Evolutionary conservation across 2,797 vertebrate genomes (phyloP).

Genomic region (Malacoctenus gilli): DNA sequence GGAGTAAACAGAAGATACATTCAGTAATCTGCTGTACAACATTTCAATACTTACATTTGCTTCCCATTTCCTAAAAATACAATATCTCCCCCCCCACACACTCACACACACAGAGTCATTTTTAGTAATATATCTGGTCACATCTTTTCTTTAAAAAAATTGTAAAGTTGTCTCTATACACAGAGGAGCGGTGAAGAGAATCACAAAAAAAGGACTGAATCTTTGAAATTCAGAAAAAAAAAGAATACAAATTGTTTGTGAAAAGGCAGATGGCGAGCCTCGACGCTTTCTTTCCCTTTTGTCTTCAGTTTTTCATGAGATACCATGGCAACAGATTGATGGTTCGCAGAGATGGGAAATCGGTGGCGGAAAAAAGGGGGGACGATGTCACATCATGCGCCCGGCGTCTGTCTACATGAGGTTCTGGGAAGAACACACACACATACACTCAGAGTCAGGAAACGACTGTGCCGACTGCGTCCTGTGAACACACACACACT

Average conservation of each 20-base stretch:
- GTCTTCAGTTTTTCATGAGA: constrained; percentile 58
- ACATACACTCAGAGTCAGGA: constrained; percentile 20
- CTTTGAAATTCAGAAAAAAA: constrained; percentile 47
- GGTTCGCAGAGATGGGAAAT: constrained; percentile 54
- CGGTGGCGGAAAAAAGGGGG: constrained; percentile 33
- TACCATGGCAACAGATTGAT: constrained; percentile 70
- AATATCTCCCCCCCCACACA: constrained; percentile 30
- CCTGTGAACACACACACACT: no score
- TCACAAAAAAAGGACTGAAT: constrained; percentile 58
- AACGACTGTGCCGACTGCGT: no score
- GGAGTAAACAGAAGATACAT: constrained; percentile 82
- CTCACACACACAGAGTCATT: constrained; percentile 40
- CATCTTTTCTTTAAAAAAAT: constrained; percentile 65
- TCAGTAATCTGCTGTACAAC: constrained; percentile 80
- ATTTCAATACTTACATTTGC: constrained; percentile 48
- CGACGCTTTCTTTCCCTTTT: constrained; percentile 53
- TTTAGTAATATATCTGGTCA: constrained; percentile 49
- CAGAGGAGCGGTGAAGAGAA: constrained; percentile 37
- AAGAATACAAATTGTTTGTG: constrained; percentile 51
- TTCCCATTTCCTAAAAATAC: constrained; percentile 74
- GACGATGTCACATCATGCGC: constrained; percentile 41
- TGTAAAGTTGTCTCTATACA: constrained; percentile 72
- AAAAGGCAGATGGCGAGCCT: constrained; percentile 73
- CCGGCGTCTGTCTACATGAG: constrained; percentile 71
- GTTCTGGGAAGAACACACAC: constrained; percentile 77